Base-by-base conservation (phyloP, 2,113 vertebrate species). In the Rafetus swinhoei region DNA sequence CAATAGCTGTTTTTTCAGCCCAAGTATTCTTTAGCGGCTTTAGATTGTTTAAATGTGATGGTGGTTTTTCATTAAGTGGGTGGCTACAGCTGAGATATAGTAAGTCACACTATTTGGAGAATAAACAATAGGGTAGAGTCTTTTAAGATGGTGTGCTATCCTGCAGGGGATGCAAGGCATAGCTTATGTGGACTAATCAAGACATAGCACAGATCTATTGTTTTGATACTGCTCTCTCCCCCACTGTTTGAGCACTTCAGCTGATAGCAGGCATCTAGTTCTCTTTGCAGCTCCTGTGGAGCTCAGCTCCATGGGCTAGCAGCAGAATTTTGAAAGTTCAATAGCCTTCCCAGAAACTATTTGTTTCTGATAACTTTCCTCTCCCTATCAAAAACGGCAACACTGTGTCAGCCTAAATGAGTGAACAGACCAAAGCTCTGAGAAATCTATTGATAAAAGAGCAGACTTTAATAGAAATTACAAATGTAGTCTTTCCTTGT, bases 401-500 rank as follows among this genome's bases (percentile, higher is more conserved):
- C 95, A 80, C 89, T 82, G 16, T 16, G 7, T 92, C n/a, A n/a
- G 72, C 15, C 11, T 25, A 54, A 82, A 72, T 93, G n/a, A 59
- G 1, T 90, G 56, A 84, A 81, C 82, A 90, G 59, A 27, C 74
- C 92, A 65, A 94, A 81, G 53, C 1, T 18, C 88, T 91, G 59
- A 81, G 39, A 50, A 60, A 91, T 87, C 90, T 95, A 94, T 91
- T 95, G 94, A 88, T 84, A 84, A 92, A 89, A 87, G 32, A 2
- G 2, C 1, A 95, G 45, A 25, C 11, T 84, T 69, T 88, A 65
- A 91, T 96, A 95, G 32, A 19, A n/a, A 92, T 88, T 90, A 69
- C 9, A 94, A 94, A 65, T 60, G 21, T 25, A 52, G 2, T 22
- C 93, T 93, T 96, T 80, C 52, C 52, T 92, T 97, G 95, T 95